phyloP scores from a whole-genome alignment of 2,797 vertebrate genomes.

The Triplophysa yarkandensis region DNA sequence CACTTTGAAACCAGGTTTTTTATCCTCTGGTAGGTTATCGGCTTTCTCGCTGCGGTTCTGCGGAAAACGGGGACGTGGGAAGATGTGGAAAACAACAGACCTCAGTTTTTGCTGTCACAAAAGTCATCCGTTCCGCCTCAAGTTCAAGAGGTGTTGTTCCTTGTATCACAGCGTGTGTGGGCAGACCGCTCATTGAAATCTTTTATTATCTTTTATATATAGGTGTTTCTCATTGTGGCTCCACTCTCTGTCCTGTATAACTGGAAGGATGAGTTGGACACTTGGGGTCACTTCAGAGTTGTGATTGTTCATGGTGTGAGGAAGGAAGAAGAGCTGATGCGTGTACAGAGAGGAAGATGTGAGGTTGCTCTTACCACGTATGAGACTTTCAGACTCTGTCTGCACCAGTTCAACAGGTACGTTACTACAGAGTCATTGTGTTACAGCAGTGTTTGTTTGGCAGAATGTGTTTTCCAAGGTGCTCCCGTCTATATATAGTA shows the following conservation, averaged over 20 bases:
- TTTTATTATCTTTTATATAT: slow-evolving; percentile 1
- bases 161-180: not conserved
- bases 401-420: slow-evolving; percentile 92
- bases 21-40: slow-evolving; percentile 81
- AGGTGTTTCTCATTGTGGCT: slow-evolving; percentile 93
- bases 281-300: slow-evolving; percentile 91
- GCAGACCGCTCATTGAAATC: not conserved
- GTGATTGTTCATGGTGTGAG: slow-evolving; percentile 86
- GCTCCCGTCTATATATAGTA: too few species aligned
- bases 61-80: slow-evolving; percentile 90
- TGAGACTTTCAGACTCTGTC: slow-evolving; percentile 86
- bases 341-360: slow-evolving; percentile 84
- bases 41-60: slow-evolving; percentile 90
- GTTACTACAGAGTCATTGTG: not conserved
- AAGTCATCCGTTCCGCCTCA: not conserved
- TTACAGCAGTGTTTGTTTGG: not conserved
- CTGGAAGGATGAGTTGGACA: slow-evolving; percentile 96
- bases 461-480: too few species aligned
- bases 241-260: slow-evolving; percentile 95
- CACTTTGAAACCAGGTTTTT: too few species aligned
- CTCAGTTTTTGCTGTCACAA: slow-evolving; percentile 34
- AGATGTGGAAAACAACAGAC: slow-evolving; percentile 90
- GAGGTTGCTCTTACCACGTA: slow-evolving; percentile 94
- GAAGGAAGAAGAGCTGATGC: slow-evolving; percentile 85
- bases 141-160: not conserved